Evolutionary conservation across 2,888 invertebrate species (phyloP).

Genomic region (Vannuccia rotundouncinata): DNA sequence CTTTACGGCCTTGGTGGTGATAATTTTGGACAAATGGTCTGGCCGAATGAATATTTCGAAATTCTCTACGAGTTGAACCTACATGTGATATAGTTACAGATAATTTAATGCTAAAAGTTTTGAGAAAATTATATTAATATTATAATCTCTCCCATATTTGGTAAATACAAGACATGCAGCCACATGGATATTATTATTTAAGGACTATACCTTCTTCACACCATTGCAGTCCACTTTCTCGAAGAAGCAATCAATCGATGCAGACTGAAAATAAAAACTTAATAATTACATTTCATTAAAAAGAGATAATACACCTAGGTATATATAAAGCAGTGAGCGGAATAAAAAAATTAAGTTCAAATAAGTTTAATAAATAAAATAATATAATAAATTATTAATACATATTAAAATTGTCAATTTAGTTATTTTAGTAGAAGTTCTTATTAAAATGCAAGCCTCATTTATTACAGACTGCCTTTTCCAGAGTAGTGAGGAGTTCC

Average conservation of each 20-base stretch:
- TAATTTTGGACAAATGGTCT: neutral
- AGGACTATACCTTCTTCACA: neutral
- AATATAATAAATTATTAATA: no score
- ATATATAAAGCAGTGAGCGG: neutral
- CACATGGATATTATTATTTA: neutral
- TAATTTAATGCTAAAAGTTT: neutral
- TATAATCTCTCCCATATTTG: neutral
- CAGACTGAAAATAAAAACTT: neutral
- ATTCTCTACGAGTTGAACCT: slow-evolving; percentile 5
- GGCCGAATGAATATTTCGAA: neutral
- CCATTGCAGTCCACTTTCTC: neutral
- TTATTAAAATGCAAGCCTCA: neutral
- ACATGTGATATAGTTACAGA: neutral
- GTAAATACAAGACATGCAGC: neutral
- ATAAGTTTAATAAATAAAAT: neutral
- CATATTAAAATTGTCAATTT: neutral
- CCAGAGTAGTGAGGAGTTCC: neutral
- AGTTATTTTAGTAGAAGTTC: neutral
- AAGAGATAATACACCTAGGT: neutral
- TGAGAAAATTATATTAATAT: neutral
- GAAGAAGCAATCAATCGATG: neutral
- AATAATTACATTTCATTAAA: neutral
- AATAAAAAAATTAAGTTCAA: neutral
- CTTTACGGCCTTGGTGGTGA: neutral
- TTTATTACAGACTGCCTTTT: neutral